These are phyloP conservation scores for Esox lucius DNA, from an alignment of 2,797 vertebrate genomes.

Conservation along the genomic window DNA sequence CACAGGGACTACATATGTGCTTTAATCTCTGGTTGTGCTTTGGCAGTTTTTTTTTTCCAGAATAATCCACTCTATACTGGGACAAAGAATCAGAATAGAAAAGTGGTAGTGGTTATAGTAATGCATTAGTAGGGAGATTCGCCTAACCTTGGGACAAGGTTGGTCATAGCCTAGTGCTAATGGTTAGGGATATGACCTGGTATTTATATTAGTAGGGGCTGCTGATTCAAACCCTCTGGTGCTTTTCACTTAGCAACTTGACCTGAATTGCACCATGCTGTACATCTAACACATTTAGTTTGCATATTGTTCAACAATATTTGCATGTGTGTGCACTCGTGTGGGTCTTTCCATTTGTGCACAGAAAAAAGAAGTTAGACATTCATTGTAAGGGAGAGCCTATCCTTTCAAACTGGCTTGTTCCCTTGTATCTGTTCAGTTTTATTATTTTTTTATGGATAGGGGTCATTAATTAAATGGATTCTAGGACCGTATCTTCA, in stretches of 20 bases:
- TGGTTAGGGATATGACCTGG: neutral
- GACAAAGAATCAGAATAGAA: neutral
- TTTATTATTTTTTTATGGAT: neutral
- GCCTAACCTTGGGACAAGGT: neutral
- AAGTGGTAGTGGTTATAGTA: neutral
- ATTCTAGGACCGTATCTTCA: neutral
- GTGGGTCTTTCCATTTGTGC: neutral
- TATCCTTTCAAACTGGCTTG: neutral
- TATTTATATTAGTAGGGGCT: neutral
- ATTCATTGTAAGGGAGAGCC: conserved; percentile 1
- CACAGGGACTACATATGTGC: neutral
- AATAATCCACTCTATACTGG: neutral
- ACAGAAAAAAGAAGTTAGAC: neutral
- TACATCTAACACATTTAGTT: neutral
- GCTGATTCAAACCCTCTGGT: neutral
- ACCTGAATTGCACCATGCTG: neutral
- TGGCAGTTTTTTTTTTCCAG: neutral
- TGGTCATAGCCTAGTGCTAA: neutral
- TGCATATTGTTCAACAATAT: neutral
- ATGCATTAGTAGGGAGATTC: neutral
- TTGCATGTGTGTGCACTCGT: neutral
- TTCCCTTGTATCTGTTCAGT: neutral
- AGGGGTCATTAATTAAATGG: conserved; percentile 13
- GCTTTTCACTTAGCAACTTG: neutral
- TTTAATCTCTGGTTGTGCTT: neutral